phyloP scores from a whole-genome alignment of 2,888 invertebrate species.

The Acrobasis repandana region DNA sequence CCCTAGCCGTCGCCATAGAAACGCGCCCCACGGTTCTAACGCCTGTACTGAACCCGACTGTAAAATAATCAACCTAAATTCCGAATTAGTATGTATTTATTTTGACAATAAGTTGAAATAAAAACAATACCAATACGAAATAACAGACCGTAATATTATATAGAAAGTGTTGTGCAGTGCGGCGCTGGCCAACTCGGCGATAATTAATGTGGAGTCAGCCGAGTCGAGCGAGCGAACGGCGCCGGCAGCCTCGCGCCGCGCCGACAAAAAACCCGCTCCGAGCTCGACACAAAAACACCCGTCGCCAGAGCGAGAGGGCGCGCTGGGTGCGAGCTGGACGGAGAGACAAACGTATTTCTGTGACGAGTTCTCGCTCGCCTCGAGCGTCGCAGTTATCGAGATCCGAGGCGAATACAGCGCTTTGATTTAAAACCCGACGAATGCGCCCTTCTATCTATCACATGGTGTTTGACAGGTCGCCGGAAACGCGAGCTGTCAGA shows the following conservation, averaged over 20 bases:
- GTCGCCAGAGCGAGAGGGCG: slow-evolving; percentile 63
- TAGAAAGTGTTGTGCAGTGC: slow-evolving; percentile 77
- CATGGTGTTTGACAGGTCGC: slow-evolving; percentile 82
- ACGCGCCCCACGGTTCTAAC: slow-evolving; percentile 52
- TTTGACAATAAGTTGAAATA: slow-evolving; percentile 16
- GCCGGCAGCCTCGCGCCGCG: slow-evolving; percentile 65
- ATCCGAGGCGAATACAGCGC: slow-evolving; percentile 72
- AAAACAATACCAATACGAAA: slow-evolving; percentile 45
- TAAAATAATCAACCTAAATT: background rate
- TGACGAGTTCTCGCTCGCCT: slow-evolving; percentile 76
- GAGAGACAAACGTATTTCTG: slow-evolving; percentile 71
- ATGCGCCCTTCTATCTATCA: slow-evolving; percentile 83
- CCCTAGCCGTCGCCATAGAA: slow-evolving; percentile 68
- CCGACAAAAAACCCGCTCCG: slow-evolving; percentile 81
- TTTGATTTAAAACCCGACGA: slow-evolving; percentile 80
- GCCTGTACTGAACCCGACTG: slow-evolving; percentile 1
- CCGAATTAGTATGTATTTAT: slow-evolving; percentile 5
- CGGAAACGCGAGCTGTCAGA: slow-evolving; percentile 78
- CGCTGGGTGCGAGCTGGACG: slow-evolving; percentile 57
- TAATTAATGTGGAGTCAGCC: slow-evolving; percentile 78
- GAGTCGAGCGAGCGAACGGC: slow-evolving; percentile 64
- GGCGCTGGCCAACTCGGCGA: slow-evolving; percentile 65
- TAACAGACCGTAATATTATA: slow-evolving; percentile 54
- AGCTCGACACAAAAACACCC: slow-evolving; percentile 74
- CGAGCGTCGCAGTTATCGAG: slow-evolving; percentile 75